phyloP scores from a whole-genome alignment of 92 coral and sea anemone species.

The Paramuricea clavata region DNA sequence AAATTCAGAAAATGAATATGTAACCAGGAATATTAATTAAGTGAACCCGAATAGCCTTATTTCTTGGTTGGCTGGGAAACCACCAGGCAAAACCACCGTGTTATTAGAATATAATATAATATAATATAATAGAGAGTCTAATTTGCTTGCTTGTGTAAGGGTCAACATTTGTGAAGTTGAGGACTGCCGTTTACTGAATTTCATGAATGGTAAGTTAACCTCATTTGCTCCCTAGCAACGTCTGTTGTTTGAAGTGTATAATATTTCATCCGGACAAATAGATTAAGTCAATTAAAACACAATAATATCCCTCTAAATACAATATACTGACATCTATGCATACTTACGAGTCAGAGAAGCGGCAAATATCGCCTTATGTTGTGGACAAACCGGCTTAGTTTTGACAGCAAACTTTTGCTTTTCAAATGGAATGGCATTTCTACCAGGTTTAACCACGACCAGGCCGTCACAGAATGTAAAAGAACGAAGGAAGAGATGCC shows the following conservation, averaged over 20 bases:
- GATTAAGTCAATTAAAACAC: background rate
- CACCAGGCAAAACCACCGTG: too few relatives aligned
- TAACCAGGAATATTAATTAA: too few relatives aligned
- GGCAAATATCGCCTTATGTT: background rate
- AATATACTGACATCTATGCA: background rate
- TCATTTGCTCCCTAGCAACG: background rate
- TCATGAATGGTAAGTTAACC: background rate
- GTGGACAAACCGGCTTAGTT: slow-evolving; percentile 2
- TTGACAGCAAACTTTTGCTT: background rate
- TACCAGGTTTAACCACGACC: background rate
- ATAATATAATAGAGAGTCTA: too few relatives aligned
- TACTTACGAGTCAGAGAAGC: background rate
- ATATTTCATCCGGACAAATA: slow-evolving; percentile 7
- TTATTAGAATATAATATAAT: too few relatives aligned
- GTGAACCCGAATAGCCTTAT: too few relatives aligned
- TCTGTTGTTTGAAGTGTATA: background rate
- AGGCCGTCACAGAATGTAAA: background rate
- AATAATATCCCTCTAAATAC: background rate
- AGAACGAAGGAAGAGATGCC: background rate
- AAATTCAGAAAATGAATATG: too few relatives aligned
- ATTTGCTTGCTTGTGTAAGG: too few relatives aligned
- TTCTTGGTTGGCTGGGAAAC: too few relatives aligned
- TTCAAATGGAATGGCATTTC: slow-evolving; percentile 1
- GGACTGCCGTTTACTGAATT: too few relatives aligned
- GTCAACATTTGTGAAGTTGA: too few relatives aligned